A percentile compares a stretch with the other conserved stretches of the same genome.
Evolutionary conservation across 1,140 invertebrate species (phyloP).

Genomic region (Euborellia annulipes): DNA sequence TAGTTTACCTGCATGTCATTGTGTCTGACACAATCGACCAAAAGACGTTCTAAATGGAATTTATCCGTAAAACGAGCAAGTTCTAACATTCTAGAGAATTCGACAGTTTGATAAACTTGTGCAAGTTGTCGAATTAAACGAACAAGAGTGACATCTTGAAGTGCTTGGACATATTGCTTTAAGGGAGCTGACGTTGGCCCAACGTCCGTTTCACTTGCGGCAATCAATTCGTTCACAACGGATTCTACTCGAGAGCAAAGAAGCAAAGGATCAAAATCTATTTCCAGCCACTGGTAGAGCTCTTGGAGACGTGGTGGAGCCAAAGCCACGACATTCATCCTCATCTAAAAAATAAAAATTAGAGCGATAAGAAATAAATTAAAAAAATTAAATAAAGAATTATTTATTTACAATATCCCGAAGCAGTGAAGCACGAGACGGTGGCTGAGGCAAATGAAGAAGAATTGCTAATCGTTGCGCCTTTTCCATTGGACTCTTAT

Average conservation of each 20-base stretch:
- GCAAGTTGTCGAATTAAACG: slow-evolving; percentile 64
- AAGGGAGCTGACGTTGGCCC: slow-evolving; percentile 29
- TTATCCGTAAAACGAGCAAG: slow-evolving; percentile 68
- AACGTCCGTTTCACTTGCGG: not conserved
- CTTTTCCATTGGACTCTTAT: slow-evolving; percentile 88
- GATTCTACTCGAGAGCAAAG: slow-evolving; percentile 63
- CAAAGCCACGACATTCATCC: slow-evolving; percentile 67
- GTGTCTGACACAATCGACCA: slow-evolving; percentile 86
- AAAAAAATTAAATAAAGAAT: not conserved
- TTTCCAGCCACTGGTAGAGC: slow-evolving; percentile 83
- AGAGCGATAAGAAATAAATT: not conserved
- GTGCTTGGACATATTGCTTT: slow-evolving; percentile 63
- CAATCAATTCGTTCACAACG: slow-evolving; percentile 38
- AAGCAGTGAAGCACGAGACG: slow-evolving; percentile 70
- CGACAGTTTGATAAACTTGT: slow-evolving; percentile 85
- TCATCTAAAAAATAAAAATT: slow-evolving; percentile 31
- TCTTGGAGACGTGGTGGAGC: slow-evolving; percentile 78
- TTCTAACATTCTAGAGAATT: slow-evolving; percentile 68
- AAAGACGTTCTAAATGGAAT: slow-evolving; percentile 75
- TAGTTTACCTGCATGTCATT: slow-evolving; percentile 80
- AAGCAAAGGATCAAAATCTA: slow-evolving; percentile 88
- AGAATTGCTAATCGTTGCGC: slow-evolving; percentile 80
- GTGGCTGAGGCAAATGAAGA: slow-evolving; percentile 74
- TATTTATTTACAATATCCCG: slow-evolving; percentile 59
- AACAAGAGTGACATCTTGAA: slow-evolving; percentile 86